Base-by-base conservation (phyloP, 2,797 vertebrate genomes). In the Micrastur ruficollis region DNA sequence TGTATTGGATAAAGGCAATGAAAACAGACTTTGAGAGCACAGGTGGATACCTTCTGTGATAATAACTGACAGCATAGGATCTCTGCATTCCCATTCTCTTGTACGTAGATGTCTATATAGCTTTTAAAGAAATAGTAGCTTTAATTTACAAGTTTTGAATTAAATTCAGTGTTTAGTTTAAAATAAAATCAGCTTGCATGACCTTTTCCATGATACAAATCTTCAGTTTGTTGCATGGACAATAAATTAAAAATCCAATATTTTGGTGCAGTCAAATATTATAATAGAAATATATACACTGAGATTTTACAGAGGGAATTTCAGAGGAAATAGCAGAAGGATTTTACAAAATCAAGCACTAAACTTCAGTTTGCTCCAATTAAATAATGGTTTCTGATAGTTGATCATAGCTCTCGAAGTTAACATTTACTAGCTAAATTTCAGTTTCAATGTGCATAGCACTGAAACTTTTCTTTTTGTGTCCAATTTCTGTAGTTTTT, bases 101-200 rank as follows among this genome's bases (percentile, higher is more conserved):
- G 12, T 27, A 22, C 0, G 0, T 25, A 70, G 36, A 56, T n/a
- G 29, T 32, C 31, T 42, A 0, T 62, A 3, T 46, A 42, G 71
- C 36, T 81, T 88, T 34, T 46, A 75, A 73, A 40, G 19, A 74
- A 52, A 44, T 18, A 65, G 2, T 67, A 34, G 5, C 20, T 67
- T 81, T 66, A 8, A 66, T 73, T 65, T 75, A 40, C 21, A 71
- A 40, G 44, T 59, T 81, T 32, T 86, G 26, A 91, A 68, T 67
- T 42, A 34, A 53, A 49, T 53, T 63, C 17, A 61, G 47, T 80
- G 52, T 72, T 72, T 49, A 52, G 25, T 61, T 91, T 73, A 44
- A 85, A 74, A 63, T 71, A 68, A 44, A 74, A 87, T 25, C 12
- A 42, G 25, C 19, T 13, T 31, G 8, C 0, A 1, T 49, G 25